A percentile compares a stretch with the other conserved stretches of the same genome.
phyloP scores from a whole-genome alignment of 2,797 vertebrate genomes.

The Molossus molossus region DNA sequence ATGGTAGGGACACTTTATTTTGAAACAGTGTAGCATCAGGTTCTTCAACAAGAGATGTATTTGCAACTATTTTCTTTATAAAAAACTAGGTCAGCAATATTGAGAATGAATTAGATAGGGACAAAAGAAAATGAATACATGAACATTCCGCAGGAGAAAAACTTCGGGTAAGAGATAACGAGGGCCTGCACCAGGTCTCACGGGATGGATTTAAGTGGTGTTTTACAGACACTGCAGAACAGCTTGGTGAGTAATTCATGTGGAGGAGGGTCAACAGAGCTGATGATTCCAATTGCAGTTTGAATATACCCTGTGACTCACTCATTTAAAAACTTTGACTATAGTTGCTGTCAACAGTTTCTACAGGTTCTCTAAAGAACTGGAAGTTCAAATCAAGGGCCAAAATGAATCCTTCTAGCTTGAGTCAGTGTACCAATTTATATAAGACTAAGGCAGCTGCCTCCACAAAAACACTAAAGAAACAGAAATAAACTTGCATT shows the following conservation, averaged over 20 bases:
- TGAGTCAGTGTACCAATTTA: not conserved
- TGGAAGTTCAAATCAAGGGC: not conserved
- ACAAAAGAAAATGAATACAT: not conserved
- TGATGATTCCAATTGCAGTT: slow-evolving; percentile 4
- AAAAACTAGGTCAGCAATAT: slow-evolving; percentile 34
- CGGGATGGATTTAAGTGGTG: not conserved
- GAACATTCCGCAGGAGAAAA: not conserved
- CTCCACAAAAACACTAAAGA: slow-evolving; percentile 2
- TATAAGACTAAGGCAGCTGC: not conserved
- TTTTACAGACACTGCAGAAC: not conserved
- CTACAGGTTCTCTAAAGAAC: slow-evolving; percentile 30
- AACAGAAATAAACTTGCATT: slow-evolving; percentile 6
- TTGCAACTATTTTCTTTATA: slow-evolving; percentile 1
- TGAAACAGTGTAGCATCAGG: not conserved
- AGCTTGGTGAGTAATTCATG: not conserved
- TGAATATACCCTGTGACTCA: not conserved
- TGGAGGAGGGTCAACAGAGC: not conserved
- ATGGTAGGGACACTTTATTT: not conserved
- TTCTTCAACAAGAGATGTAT: not conserved
- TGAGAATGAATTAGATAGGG: not conserved
- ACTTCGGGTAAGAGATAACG: not conserved
- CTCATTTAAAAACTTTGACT: not conserved
- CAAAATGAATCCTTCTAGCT: not conserved
- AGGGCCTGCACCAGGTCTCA: not conserved
- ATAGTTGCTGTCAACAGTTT: not conserved